Evolutionary conservation across 2,888 invertebrate species (phyloP).

Genomic region (Brenthis ino): DNA sequence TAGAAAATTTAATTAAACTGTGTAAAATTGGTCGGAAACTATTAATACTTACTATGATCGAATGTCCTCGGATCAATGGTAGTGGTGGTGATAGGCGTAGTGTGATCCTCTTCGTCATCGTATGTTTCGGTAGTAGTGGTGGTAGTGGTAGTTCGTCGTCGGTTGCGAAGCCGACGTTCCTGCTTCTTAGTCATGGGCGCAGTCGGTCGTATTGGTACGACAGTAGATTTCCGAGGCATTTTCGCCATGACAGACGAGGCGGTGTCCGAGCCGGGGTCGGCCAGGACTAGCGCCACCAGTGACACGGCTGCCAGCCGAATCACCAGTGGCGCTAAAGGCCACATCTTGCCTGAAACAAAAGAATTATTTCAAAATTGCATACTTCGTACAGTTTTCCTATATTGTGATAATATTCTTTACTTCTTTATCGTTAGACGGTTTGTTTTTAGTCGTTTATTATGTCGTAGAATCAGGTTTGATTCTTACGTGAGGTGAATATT

Average conservation of each 20-base stretch:
- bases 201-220: constrained; percentile 41
- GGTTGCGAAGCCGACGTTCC: constrained; percentile 57
- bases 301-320: constrained; percentile 66
- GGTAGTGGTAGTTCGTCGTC: constrained; percentile 64
- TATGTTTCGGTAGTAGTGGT: constrained; percentile 56
- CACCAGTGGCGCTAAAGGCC: constrained; percentile 74
- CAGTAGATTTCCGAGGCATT: constrained; percentile 36
- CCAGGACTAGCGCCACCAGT: constrained; percentile 75
- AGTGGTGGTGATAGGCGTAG: constrained; percentile 59
- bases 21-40: neutral
- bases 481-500: too few species aligned
- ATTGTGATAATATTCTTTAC: neutral
- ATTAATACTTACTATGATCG: constrained; percentile 68
- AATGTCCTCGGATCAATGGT: constrained; percentile 66
- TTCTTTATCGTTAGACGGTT: neutral
- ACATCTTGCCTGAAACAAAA: constrained; percentile 62
- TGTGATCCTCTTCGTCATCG: constrained; percentile 61
- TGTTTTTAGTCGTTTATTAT: too few species aligned
- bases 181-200: constrained; percentile 49
- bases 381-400: neutral
- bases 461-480: too few species aligned
- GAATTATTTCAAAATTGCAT: neutral
- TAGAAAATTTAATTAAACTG: neutral
- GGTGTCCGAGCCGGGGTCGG: constrained; percentile 56
- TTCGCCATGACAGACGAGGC: constrained; percentile 38